Conservation (phyloP, 2,797 vertebrate species). For the Columba guinea region DNA sequence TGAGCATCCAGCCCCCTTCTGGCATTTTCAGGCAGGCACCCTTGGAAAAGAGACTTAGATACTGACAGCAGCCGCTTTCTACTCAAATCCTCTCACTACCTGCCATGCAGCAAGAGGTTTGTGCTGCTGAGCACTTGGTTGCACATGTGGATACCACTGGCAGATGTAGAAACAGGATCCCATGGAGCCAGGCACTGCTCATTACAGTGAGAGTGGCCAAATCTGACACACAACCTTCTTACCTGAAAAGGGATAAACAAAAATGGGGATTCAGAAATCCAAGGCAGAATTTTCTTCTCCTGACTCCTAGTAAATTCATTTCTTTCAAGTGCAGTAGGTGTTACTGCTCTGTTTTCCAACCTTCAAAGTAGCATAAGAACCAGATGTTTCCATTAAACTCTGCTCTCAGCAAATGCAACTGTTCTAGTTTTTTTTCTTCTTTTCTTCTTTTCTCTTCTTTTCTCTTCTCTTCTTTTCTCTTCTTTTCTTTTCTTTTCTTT, state of each 20-base stretch:
- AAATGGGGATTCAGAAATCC: neutral
- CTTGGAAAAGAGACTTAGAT: neutral
- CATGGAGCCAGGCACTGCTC: neutral
- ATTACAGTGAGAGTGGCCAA: neutral
- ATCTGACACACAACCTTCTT: neutral
- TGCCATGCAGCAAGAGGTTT: neutral
- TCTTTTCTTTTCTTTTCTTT: neutral
- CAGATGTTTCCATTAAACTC: neutral
- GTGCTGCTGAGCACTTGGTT: neutral
- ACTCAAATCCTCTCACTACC: neutral
- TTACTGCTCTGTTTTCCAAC: neutral
- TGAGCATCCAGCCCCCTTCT: neutral
- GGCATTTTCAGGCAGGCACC: neutral
- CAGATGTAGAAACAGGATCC: neutral
- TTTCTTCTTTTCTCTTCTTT: neutral
- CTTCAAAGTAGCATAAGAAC: neutral
- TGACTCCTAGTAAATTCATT: neutral
- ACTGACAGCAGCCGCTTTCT: neutral
- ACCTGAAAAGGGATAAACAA: neutral
- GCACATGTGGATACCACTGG: rapidly evolving
- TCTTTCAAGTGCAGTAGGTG: neutral
- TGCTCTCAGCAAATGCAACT: neutral
- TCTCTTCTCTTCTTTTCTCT: neutral
- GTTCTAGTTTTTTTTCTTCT: neutral
- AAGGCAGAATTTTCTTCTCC: neutral